phyloP scores from a whole-genome alignment of 2,797 vertebrate genomes.

The Decapterus maruadsi region DNA sequence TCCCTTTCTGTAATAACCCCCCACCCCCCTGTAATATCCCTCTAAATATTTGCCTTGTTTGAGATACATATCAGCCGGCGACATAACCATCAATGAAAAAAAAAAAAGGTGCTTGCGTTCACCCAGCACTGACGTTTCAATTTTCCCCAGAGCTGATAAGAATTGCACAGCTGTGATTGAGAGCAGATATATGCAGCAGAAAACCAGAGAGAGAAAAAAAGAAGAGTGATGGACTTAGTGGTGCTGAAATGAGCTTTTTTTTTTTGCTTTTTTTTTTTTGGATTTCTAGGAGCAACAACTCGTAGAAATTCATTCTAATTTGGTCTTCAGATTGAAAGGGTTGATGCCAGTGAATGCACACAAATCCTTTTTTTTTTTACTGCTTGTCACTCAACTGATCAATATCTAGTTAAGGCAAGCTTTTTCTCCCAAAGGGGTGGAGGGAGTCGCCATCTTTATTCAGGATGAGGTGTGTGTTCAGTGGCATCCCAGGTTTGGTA shows the following conservation, averaged over 20 bases:
- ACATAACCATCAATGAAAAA: conserved; percentile 50
- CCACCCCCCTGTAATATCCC: conserved; percentile 34
- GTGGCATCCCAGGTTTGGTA: conserved; percentile 56
- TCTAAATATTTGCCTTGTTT: conserved; percentile 59
- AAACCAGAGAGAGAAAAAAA: conserved; percentile 66
- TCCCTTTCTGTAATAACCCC: conserved; percentile 37
- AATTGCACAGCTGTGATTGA: conserved; percentile 65
- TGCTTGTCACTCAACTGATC: conserved; percentile 50
- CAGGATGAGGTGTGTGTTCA: conserved; percentile 67
- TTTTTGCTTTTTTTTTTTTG: conserved; percentile 44
- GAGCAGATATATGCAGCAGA: conserved; percentile 73
- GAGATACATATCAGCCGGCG: conserved; percentile 62
- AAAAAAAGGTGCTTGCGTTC: conserved; percentile 58
- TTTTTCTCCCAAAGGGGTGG: too few relatives aligned
- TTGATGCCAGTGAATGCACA: conserved; percentile 75
- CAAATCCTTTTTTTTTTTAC: conserved; percentile 37
- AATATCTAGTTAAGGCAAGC: conserved; percentile 44
- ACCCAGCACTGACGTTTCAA: conserved; percentile 70
- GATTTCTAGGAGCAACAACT: conserved; percentile 71
- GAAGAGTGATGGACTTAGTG: conserved; percentile 67
- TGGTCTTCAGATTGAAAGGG: conserved; percentile 40
- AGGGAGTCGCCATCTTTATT: conserved; percentile 14
- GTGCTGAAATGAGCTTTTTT: conserved; percentile 64
- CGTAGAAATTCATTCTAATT: conserved; percentile 65
- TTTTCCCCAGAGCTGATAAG: conserved; percentile 75